Conservation (phyloP, 2,888 invertebrate genomes). For the Thecocarcelia acutangulata region DNA sequence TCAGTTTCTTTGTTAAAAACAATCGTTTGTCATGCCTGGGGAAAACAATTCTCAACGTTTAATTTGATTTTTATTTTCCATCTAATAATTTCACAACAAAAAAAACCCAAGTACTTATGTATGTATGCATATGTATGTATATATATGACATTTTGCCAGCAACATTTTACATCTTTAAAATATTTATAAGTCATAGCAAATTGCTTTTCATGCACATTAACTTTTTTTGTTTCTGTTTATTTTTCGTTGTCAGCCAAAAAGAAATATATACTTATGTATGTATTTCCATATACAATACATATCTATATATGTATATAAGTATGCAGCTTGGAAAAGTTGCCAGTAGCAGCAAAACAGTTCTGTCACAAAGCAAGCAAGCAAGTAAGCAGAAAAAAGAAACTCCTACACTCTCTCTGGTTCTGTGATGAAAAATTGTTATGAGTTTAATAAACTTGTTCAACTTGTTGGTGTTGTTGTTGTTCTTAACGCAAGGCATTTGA, state of each 20-base stretch:
- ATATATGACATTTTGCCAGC: conserved; percentile 25
- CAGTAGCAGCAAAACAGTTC: conserved; percentile 1
- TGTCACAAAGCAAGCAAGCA: not conserved
- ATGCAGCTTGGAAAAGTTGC: conserved; percentile 10
- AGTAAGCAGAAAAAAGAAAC: not conserved
- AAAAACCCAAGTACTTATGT: no score
- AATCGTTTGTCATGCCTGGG: no score
- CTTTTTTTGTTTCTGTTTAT: not conserved
- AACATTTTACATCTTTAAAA: conserved; percentile 3
- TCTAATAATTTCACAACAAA: no score
- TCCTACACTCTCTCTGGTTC: conserved; percentile 31
- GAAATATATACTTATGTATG: not conserved
- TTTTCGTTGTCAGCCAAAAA: not conserved
- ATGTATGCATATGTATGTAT: no score
- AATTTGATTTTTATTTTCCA: not conserved
- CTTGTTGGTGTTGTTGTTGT: no score
- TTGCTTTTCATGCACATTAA: not conserved
- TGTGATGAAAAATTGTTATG: conserved; percentile 19
- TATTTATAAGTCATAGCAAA: conserved; percentile 9
- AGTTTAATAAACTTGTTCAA: conserved; percentile 52
- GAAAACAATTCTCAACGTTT: not conserved
- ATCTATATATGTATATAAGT: not conserved
- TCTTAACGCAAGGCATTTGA: conserved; percentile 36
- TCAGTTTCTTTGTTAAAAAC: not conserved
- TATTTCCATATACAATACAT: no score